These are phyloP conservation scores for Drosophila ezoana DNA, from an alignment of 2,888 invertebrate genomes.

Conservation along the genomic window DNA sequence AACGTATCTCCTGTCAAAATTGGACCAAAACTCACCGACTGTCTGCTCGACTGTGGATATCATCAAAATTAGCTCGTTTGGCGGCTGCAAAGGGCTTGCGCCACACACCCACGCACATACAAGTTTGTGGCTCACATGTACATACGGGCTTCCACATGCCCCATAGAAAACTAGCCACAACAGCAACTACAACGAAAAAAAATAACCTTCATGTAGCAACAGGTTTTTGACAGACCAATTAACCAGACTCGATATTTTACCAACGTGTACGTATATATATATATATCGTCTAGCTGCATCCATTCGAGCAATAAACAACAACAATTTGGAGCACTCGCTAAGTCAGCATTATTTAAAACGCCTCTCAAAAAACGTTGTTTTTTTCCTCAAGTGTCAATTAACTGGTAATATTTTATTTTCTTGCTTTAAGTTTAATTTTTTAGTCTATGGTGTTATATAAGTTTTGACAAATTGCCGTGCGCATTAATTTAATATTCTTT, in stretches of 20 bases:
- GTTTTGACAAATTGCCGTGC: neutral
- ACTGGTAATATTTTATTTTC: neutral
- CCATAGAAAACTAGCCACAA: constrained; percentile 12
- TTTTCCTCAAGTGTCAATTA: neutral
- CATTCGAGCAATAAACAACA: constrained; percentile 26
- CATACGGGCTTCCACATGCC: constrained; percentile 17
- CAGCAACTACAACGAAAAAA: constrained; percentile 2
- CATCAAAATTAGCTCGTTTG: constrained; percentile 78
- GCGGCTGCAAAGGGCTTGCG: constrained; percentile 24
- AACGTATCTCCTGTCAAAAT: constrained; percentile 41
- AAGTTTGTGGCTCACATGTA: constrained; percentile 2
- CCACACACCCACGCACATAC: constrained; percentile 30
- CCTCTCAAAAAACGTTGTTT: neutral
- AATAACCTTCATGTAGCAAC: constrained; percentile 50
- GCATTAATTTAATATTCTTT: neutral
- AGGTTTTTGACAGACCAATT: constrained; percentile 71
- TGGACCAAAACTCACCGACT: constrained; percentile 30
- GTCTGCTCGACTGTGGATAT: constrained; percentile 60
- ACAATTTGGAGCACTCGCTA: neutral
- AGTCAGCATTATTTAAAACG: neutral
- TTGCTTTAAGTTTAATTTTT: neutral
- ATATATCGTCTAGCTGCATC: neutral
- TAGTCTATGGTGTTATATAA: neutral
- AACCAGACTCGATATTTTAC: constrained; percentile 42
- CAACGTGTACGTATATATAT: neutral